Conservation (phyloP, 2,113 vertebrate species). For the Protobothrops flavoviridis region DNA sequence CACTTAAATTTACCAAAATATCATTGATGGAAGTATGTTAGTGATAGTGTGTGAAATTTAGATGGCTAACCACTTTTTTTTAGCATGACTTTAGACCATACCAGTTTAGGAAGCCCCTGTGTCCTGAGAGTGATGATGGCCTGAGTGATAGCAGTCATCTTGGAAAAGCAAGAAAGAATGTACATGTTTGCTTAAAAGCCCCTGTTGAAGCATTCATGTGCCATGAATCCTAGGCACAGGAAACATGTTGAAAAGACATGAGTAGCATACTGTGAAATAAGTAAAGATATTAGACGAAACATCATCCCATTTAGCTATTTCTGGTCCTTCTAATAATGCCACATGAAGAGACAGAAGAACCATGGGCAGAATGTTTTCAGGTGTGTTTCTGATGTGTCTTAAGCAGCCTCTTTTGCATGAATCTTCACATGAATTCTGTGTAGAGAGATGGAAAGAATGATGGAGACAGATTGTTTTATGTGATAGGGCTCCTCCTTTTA, state of each 20-base stretch:
- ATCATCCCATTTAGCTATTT: background rate
- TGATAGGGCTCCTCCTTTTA: background rate
- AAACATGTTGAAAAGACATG: background rate
- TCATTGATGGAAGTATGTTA: background rate
- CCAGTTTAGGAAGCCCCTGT: background rate
- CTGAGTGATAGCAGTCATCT: background rate
- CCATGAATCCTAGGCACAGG: background rate
- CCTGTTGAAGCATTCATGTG: background rate
- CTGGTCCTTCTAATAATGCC: background rate
- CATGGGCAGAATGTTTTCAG: background rate
- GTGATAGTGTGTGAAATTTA: background rate
- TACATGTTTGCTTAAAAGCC: constrained; percentile 4
- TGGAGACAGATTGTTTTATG: background rate
- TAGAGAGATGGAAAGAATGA: background rate
- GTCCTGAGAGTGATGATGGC: background rate
- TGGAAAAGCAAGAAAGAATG: background rate
- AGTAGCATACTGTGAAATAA: background rate
- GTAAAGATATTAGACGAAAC: background rate
- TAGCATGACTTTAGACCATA: background rate
- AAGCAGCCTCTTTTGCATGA: background rate
- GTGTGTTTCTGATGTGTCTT: background rate
- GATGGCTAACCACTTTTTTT: background rate
- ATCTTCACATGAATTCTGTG: background rate
- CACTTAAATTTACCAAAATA: background rate
- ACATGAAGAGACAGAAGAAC: background rate